Base-by-base conservation (phyloP, 2,797 vertebrate genomes). In the Craterocephalus amniculus region DNA sequence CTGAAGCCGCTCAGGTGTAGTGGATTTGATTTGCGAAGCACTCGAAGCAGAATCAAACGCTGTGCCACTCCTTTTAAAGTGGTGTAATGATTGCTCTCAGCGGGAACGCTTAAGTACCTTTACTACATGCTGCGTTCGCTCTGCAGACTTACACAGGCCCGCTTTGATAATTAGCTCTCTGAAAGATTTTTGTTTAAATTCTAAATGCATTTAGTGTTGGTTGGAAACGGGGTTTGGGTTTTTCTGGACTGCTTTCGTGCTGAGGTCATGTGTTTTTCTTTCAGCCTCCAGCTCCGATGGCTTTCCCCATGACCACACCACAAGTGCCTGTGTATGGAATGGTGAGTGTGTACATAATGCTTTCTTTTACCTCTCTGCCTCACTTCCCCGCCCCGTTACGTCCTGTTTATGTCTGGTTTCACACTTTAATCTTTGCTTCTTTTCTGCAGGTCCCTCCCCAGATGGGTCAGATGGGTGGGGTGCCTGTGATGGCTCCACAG, bases 261-360 rank as follows among this genome's bases (percentile, higher is more conserved):
- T 45, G 49, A 54, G 8, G 7, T 12, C 32, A 32, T 48, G 7
- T 48, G 29, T 36, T 35, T 62, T 54, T 52, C 60, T 12, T 71
- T n/a, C 48, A 95, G 96, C 95, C 95, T 93, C 95, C 95, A 73
- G 93, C 96, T 86, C 94, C 96, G 64, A 90, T 96, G 81, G 81
- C 94, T 36, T 97, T 95, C 87, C 95, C 96, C 79, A 87, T 96
- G 94, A 94, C 95, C 83, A 94, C 96, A 90, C 95, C 96, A 85
- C 96, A 97, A 97, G 95, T 96, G 95, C 96, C 96, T 96, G 91
- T 96, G 81, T 97, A 96, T 92, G 95, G 96, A 95, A 96, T 97
- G 96, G 96, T 97, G 90, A 95, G 95, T 62, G n/a, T 27, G 35
- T 40, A 4, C 49, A 24, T 27, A 14, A 24, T 52, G 32, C 4